A percentile compares a stretch with the other conserved stretches of the same genome.
Conservation (phyloP, 1,140 invertebrate species). For the Batillaria attramentaria region DNA sequence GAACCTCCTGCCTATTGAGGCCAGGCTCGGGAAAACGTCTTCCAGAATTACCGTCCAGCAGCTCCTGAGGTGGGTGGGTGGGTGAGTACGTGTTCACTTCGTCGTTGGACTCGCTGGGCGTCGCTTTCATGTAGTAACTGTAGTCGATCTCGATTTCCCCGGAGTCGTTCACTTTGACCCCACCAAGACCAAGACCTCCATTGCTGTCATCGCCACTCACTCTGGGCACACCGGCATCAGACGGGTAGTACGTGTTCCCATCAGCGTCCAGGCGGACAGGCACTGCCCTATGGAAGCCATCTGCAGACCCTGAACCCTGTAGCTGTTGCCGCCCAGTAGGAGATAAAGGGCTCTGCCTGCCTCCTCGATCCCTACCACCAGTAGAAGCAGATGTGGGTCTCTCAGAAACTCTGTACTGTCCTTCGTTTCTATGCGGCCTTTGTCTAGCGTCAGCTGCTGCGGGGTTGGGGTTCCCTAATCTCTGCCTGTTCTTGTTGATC, state of each 20-base stretch:
- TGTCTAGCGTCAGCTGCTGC: background rate
- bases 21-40: too few species aligned
- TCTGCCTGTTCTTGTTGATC: background rate
- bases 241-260: background rate
- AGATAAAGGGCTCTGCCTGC: too few species aligned
- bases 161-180: conserved; percentile 2
- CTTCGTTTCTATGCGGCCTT: background rate
- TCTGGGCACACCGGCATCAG: background rate
- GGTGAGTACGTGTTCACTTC: conserved; percentile 23
- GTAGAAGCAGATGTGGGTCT: too few species aligned
- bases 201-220: background rate
- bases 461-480: background rate
- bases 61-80: background rate
- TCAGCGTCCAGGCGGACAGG: background rate
- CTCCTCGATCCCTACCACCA: too few species aligned
- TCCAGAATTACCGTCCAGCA: too few species aligned
- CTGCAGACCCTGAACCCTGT: background rate
- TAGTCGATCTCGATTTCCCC: conserved; percentile 30
- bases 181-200: background rate
- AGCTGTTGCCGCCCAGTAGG: background rate
- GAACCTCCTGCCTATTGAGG: too few species aligned
- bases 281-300: conserved; percentile 13
- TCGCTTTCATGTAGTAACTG: conserved; percentile 31
- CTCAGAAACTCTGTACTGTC: too few species aligned
- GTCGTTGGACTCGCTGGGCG: conserved; percentile 31